A percentile compares a stretch with the other conserved stretches of the same genome.
These are phyloP conservation scores for Drusus annulatus DNA, from an alignment of 1,140 invertebrate genomes.

Conservation along the genomic window DNA sequence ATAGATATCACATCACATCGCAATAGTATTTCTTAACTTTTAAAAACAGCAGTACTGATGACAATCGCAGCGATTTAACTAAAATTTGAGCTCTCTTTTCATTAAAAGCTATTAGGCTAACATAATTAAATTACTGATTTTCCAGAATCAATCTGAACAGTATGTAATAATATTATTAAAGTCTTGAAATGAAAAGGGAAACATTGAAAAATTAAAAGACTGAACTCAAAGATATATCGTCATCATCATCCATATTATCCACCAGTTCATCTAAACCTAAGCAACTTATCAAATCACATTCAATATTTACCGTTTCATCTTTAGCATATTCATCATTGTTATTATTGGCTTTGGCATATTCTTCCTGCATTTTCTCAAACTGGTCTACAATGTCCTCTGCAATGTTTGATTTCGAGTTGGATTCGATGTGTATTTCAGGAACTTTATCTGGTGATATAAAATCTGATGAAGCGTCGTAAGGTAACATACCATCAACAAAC, in stretches of 20 bases:
- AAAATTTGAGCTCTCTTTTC: too few relatives aligned
- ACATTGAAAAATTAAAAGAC: not conserved
- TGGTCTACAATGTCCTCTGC: constrained; percentile 17
- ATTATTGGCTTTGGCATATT: not conserved
- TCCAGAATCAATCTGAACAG: too few relatives aligned
- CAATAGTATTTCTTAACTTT: too few relatives aligned
- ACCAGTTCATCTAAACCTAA: constrained; percentile 16
- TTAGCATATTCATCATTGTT: constrained; percentile 7
- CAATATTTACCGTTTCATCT: constrained; percentile 19
- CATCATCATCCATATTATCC: not conserved
- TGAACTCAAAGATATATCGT: constrained; percentile 6
- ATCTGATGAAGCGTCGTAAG: too few relatives aligned
- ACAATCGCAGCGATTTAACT: too few relatives aligned
- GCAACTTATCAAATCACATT: constrained; percentile 18
- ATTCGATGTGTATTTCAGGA: not conserved
- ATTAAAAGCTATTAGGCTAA: too few relatives aligned
- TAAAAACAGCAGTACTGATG: too few relatives aligned
- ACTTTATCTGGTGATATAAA: not conserved
- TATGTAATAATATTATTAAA: too few relatives aligned
- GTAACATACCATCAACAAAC: not conserved
- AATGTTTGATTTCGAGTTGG: not conserved
- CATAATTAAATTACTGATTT: too few relatives aligned
- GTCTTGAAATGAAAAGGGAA: too few relatives aligned
- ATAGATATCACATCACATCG: too few relatives aligned
- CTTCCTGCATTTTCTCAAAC: constrained; percentile 7